Base-by-base conservation (phyloP, 1,140 invertebrate genomes). In the Drosophila santomea region DNA sequence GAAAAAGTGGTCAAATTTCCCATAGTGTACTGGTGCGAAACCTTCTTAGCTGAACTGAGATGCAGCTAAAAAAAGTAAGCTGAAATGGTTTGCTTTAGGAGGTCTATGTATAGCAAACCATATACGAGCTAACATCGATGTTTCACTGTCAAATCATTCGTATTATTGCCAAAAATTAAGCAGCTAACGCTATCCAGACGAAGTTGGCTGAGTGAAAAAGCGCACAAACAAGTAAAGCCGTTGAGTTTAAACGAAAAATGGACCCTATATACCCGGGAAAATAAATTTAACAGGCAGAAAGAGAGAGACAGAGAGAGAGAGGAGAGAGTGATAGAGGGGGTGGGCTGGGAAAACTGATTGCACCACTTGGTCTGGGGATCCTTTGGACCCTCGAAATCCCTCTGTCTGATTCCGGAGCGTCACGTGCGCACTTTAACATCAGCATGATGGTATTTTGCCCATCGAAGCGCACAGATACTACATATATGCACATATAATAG, bases 361-460 rank as follows among this genome's bases (percentile, higher is more conserved):
- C 81, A 77, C 59, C 81, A 77, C 81, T 74, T 80, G 36, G 73
- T 54, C 32, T 41, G 35, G 52, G 20, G n/a, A 17, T 25, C 14
- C 35, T 11, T 8, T 20, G 11, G 7, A 1, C 38, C 11, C 38
- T 36, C 58, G 41, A 17, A 62, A 55, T 48, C 58, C 51, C 63
- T 55, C 41, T 57, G 61, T 55, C 36, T 58, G 55, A 20, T 80
- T 48, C 59, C 8, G 32, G 78, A 66, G 59, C 82, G 59, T 86
- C 82, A 86, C 82, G 82, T 86, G 82, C 82, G 78, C 82, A 86
- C 82, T 86, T 86, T 75, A 86, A 72, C 82, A 86, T 81, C 82
- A 78, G 56, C 82, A 78, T 81, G 82, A 81, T 86, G 78, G 69
- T 82, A 86, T 86, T 86, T 85, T 78, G 82, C 36, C 58, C 74